Percentiles rank a stretch among this genome's conserved stretches.
These are phyloP conservation scores for Sylvilagus floridanus DNA, from an alignment of 2,797 vertebrate genomes.

Conservation along the genomic window DNA sequence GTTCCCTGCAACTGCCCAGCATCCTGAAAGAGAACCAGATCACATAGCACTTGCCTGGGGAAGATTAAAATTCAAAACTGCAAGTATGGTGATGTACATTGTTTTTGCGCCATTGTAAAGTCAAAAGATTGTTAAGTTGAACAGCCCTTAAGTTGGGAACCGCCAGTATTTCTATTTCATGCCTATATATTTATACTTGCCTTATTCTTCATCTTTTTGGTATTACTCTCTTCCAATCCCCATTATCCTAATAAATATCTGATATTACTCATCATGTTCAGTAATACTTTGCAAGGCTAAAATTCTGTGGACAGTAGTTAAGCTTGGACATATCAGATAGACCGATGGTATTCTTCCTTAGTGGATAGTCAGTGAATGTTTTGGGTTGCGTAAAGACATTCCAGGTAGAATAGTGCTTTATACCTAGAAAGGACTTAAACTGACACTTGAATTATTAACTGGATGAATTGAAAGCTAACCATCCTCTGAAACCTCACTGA, in stretches of 20 bases:
- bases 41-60: background rate
- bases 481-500: background rate
- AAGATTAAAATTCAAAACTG: background rate
- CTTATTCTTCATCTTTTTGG: background rate
- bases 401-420: background rate
- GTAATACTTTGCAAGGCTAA: background rate
- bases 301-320: background rate
- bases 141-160: background rate
- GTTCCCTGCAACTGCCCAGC: too few relatives aligned
- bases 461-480: background rate
- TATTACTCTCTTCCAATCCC: too few relatives aligned
- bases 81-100: background rate
- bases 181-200: background rate
- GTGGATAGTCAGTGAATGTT: background rate
- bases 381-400: background rate
- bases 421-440: background rate
- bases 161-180: background rate
- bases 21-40: background rate
- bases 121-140: too few relatives aligned
- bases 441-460: background rate
- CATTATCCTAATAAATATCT: background rate
- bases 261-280: background rate
- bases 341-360: background rate
- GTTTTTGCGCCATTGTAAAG: background rate
- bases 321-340: background rate